Conservation (phyloP, 2,797 vertebrate genomes). For the Aldrovandia affinis region DNA sequence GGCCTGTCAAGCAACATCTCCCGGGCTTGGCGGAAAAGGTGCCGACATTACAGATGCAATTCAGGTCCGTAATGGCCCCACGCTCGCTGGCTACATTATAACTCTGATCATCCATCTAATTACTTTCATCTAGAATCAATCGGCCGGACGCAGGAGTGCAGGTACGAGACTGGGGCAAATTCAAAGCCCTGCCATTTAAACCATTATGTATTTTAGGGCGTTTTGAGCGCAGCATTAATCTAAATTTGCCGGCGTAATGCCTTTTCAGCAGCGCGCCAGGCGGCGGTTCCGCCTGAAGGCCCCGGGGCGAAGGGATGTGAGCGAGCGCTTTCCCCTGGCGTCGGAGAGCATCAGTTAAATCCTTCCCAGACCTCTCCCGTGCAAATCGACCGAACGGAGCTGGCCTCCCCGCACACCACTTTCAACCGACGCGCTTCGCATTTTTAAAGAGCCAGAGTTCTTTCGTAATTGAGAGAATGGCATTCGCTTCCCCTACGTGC, state of each 20-base stretch:
- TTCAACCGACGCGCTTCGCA: background rate
- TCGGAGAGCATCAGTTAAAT: background rate
- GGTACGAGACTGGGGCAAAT: background rate
- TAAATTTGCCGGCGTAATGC: constrained; percentile 16
- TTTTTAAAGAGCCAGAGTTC: background rate
- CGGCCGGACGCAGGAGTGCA: background rate
- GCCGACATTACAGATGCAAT: background rate
- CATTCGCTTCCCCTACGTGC: background rate
- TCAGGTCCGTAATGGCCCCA: constrained; percentile 11
- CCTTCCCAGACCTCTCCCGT: background rate
- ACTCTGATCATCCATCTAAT: constrained; percentile 22
- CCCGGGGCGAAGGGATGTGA: background rate
- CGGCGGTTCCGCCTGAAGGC: constrained; percentile 3
- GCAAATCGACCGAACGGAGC: background rate
- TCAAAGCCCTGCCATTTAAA: constrained; percentile 22
- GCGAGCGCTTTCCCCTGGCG: background rate
- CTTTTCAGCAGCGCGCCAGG: constrained; percentile 6
- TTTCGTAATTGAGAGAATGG: background rate
- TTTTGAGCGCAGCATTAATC: constrained; percentile 4
- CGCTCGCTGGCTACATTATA: constrained; percentile 20
- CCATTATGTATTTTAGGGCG: constrained; percentile 8
- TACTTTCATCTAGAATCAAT: constrained; percentile 27
- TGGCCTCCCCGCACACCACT: background rate
- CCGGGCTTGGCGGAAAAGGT: background rate
- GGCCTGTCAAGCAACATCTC: background rate